phyloP scores from a whole-genome alignment of 2,113 vertebrate genomes.

The Urocynchramus pylzowi region DNA sequence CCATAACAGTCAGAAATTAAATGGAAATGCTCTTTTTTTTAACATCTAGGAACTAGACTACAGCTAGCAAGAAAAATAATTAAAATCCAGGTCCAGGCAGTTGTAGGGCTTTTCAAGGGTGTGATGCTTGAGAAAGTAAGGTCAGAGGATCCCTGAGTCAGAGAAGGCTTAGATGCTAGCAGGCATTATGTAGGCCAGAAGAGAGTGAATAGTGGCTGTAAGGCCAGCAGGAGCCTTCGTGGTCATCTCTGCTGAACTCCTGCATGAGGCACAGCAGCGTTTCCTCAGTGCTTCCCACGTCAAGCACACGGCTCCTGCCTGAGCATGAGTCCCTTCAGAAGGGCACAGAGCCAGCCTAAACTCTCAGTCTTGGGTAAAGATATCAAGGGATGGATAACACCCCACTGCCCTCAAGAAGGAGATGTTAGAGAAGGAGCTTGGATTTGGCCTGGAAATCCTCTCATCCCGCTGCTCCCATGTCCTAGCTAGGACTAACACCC shows the following conservation, averaged over 20 bases:
- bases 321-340: neutral
- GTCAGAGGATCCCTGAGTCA: neutral
- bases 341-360: neutral
- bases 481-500: neutral
- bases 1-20: neutral
- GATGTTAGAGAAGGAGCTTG: neutral
- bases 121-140: neutral
- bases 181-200: neutral
- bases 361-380: neutral
- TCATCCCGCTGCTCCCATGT: neutral
- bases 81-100: neutral
- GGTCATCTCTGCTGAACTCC: neutral
- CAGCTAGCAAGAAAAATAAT: neutral
- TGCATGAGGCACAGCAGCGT: accelerated
- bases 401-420: neutral
- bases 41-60: neutral
- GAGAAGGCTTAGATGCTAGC: neutral
- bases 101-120: neutral
- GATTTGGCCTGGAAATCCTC: neutral
- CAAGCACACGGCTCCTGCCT: neutral
- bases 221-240: neutral
- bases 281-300: neutral
- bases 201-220: neutral
- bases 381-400: neutral
- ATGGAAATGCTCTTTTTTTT: neutral